Percentiles rank a stretch among this genome's conserved stretches.
These are phyloP conservation scores for Stenolophus ochropezus DNA, from an alignment of 2,888 invertebrate genomes.

Conservation along the genomic window DNA sequence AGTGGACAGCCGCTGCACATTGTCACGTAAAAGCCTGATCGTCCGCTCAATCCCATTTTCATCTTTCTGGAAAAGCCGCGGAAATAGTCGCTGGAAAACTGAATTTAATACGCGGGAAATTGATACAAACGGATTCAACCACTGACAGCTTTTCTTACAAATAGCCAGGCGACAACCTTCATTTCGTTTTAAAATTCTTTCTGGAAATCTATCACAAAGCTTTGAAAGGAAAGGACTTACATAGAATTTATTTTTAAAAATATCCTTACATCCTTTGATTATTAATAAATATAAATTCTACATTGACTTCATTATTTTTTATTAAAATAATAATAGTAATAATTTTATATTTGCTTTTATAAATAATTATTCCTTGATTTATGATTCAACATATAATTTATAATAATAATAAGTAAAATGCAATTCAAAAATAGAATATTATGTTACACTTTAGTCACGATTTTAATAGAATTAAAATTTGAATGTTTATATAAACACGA, in stretches of 20 bases:
- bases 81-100: conserved; percentile 5
- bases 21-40: conserved; percentile 29
- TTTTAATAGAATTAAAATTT: too few relatives aligned
- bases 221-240: neutral
- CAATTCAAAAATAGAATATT: too few relatives aligned
- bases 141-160: conserved; percentile 24
- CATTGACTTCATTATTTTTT: too few relatives aligned
- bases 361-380: too few relatives aligned
- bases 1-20: conserved; percentile 2
- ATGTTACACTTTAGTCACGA: too few relatives aligned
- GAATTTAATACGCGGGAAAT: conserved; percentile 40
- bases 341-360: too few relatives aligned
- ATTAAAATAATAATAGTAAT: too few relatives aligned
- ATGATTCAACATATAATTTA: too few relatives aligned
- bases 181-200: neutral
- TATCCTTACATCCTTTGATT: neutral
- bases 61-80: conserved; percentile 17
- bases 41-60: conserved; percentile 38
- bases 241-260: neutral
- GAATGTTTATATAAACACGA: too few relatives aligned
- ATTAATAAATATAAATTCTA: too few relatives aligned
- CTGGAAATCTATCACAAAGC: neutral
- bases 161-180: neutral
- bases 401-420: too few relatives aligned
- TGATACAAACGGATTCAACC: conserved; percentile 13